phyloP scores from a whole-genome alignment of 2,888 invertebrate species.

The Schizotus pectinicornis region DNA sequence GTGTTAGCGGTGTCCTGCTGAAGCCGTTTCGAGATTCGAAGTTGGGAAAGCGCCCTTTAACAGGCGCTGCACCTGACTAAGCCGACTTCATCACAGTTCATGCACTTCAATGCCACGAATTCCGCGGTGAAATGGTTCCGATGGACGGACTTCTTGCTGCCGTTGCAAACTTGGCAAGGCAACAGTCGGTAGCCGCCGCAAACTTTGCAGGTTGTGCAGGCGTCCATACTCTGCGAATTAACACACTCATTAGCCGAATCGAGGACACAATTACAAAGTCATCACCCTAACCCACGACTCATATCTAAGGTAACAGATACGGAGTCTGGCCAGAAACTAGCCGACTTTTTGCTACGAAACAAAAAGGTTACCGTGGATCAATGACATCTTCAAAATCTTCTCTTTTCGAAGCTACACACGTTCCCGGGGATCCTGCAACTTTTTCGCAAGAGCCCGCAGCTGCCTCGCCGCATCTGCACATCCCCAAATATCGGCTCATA shows the following conservation, averaged over 20 bases:
- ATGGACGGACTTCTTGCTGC: slow-evolving; percentile 94
- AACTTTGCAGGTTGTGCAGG: slow-evolving; percentile 80
- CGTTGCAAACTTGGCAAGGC: slow-evolving; percentile 91
- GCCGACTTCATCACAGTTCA: slow-evolving; percentile 95
- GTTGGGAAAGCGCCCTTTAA: slow-evolving; percentile 52
- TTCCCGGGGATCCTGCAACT: too few species aligned
- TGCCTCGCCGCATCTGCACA: too few species aligned
- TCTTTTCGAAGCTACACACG: too few species aligned
- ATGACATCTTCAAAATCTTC: too few species aligned
- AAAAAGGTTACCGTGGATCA: too few species aligned
- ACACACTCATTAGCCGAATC: neutral
- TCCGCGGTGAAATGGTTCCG: slow-evolving; percentile 94
- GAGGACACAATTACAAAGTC: slow-evolving; percentile 2
- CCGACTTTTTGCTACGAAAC: too few species aligned
- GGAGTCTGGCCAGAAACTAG: too few species aligned
- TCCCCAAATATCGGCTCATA: too few species aligned
- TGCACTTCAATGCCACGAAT: slow-evolving; percentile 91
- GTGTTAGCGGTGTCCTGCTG: slow-evolving; percentile 5
- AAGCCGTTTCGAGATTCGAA: slow-evolving; percentile 17
- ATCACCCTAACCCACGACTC: too few species aligned
- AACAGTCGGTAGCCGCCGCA: slow-evolving; percentile 93
- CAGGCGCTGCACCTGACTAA: slow-evolving; percentile 88
- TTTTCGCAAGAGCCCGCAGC: too few species aligned
- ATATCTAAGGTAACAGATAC: too few species aligned
- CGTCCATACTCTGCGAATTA: slow-evolving; percentile 76